A percentile compares a stretch with the other conserved stretches of the same genome.
Evolutionary conservation across 2,797 vertebrate species (phyloP).

Genomic region (Siniperca obscura): DNA sequence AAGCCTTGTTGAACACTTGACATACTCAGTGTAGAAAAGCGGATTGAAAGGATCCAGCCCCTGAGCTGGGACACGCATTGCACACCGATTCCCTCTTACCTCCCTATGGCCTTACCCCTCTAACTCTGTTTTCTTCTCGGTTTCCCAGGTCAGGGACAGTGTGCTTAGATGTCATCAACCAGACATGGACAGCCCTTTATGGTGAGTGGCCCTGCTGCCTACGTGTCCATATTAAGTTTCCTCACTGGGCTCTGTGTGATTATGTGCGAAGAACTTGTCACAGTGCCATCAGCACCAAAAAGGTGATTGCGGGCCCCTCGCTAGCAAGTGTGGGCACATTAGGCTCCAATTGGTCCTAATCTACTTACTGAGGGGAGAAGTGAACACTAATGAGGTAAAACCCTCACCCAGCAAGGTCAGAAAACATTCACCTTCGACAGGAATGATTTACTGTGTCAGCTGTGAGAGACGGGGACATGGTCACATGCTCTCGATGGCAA

Average conservation of each 20-base stretch:
- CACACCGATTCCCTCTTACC: neutral
- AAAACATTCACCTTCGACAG: slow-evolving; percentile 58
- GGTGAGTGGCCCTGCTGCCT: slow-evolving; percentile 79
- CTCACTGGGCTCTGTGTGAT: slow-evolving; percentile 34
- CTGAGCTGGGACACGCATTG: neutral
- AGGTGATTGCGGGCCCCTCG: slow-evolving; percentile 15
- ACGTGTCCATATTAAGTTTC: slow-evolving; percentile 51
- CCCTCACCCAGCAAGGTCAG: slow-evolving; percentile 75
- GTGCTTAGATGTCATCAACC: slow-evolving; percentile 99
- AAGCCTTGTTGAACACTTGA: neutral
- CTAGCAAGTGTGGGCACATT: slow-evolving; percentile 22
- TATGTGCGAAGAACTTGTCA: slow-evolving; percentile 54
- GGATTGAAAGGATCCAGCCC: neutral
- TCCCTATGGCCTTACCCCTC: neutral
- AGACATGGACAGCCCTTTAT: slow-evolving; percentile 98
- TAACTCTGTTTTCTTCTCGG: slow-evolving; percentile 41
- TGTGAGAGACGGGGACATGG: slow-evolving; percentile 39
- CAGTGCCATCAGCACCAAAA: slow-evolving; percentile 28
- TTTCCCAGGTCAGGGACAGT: slow-evolving; percentile 94
- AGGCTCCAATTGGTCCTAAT: slow-evolving; percentile 66
- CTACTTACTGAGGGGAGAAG: slow-evolving; percentile 74
- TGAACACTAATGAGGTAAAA: slow-evolving; percentile 78
- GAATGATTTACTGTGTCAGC: slow-evolving; percentile 64
- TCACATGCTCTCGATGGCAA: slow-evolving; percentile 22
- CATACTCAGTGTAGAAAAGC: neutral